phyloP scores from a whole-genome alignment of 1,140 invertebrate species.

The Bombus turneri region DNA sequence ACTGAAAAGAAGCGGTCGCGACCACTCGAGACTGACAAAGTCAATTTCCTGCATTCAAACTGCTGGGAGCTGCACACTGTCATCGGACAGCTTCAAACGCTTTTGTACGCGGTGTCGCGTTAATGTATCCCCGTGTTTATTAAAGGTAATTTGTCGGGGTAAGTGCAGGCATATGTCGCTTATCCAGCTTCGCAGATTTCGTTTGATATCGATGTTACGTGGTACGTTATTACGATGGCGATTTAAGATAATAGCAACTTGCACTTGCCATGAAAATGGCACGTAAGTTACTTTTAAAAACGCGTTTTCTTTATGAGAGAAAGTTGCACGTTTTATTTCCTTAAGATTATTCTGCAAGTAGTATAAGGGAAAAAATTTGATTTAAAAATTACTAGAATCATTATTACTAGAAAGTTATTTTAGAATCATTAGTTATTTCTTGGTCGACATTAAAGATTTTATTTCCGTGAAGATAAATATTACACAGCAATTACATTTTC shows the following conservation, averaged over 20 bases:
- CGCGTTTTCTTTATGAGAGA: neutral
- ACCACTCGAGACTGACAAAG: conserved; percentile 55
- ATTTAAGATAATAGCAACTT: too few species aligned
- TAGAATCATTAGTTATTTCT: too few species aligned
- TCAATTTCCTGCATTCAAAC: conserved; percentile 59
- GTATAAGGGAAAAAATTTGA: too few species aligned
- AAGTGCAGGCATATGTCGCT: neutral
- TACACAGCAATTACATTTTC: neutral
- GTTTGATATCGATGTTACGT: neutral
- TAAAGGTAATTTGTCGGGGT: conserved; percentile 44
- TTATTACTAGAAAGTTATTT: too few species aligned
- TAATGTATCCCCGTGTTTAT: conserved; percentile 29
- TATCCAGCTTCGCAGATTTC: neutral
- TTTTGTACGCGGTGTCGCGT: conserved; percentile 34
- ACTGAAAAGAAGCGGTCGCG: conserved; percentile 52
- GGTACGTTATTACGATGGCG: neutral
- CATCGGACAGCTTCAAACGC: conserved; percentile 30
- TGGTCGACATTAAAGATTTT: too few species aligned
- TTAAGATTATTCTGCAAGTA: neutral
- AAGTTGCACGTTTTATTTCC: neutral
- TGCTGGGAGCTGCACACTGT: conserved; percentile 48
- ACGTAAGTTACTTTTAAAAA: neutral
- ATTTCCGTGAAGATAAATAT: too few species aligned
- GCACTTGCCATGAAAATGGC: neutral
- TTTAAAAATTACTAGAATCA: too few species aligned